These are phyloP conservation scores for Cromileptes altivelis DNA, from an alignment of 2,113 vertebrate species.

Conservation along the genomic window DNA sequence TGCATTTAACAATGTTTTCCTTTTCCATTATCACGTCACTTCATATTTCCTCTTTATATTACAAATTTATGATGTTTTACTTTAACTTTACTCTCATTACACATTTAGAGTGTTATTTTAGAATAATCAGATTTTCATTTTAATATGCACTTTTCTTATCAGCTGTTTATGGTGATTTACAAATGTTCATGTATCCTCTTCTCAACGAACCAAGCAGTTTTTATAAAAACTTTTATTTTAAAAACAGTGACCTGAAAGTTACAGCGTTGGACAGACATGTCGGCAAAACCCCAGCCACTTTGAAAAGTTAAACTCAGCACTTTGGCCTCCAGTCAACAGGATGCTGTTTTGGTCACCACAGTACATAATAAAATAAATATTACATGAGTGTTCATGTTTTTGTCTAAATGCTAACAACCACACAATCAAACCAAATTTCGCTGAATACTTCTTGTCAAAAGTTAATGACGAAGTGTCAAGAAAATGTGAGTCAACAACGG, in stretches of 20 bases:
- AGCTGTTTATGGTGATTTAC: background rate
- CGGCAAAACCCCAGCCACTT: background rate
- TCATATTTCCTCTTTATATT: background rate
- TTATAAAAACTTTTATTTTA: conserved; percentile 38
- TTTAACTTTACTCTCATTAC: background rate
- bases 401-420: background rate
- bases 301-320: background rate
- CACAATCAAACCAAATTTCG: conserved; percentile 11
- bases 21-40: background rate
- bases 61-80: background rate
- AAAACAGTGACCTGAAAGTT: conserved; percentile 28
- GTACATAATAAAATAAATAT: conserved; percentile 22
- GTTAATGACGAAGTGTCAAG: background rate
- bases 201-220: background rate
- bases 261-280: conserved; percentile 10
- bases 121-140: background rate
- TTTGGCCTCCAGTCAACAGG: background rate
- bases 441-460: background rate
- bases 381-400: background rate
- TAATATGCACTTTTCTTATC: background rate
- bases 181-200: background rate
- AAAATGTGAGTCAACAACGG: background rate
- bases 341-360: background rate
- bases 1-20: background rate
- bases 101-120: background rate